phyloP scores from a whole-genome alignment of 2,797 vertebrate genomes.

The Echeneis naucrates region DNA sequence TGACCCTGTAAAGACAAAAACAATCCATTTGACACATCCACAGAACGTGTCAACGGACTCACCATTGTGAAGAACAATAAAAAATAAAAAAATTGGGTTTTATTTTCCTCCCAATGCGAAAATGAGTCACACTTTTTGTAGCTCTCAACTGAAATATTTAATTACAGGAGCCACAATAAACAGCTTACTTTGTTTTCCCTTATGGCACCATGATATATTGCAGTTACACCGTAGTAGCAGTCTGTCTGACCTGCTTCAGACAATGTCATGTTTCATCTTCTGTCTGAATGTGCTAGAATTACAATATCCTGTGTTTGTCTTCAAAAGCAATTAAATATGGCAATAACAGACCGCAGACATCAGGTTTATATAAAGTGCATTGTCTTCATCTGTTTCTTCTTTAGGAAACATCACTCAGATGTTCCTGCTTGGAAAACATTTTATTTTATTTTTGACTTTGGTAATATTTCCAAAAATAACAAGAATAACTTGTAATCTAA shows the following conservation, averaged over 20 bases:
- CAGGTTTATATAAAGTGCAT: slow-evolving; percentile 14
- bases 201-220: not conserved
- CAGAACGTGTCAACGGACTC: not conserved
- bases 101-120: not conserved
- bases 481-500: not conserved
- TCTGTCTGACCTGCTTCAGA: slow-evolving; percentile 26
- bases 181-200: not conserved
- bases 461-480: slow-evolving; percentile 1
- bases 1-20: not conserved
- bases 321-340: slow-evolving; percentile 27
- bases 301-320: slow-evolving; percentile 4
- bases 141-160: not conserved
- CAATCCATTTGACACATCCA: not conserved
- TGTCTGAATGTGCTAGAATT: slow-evolving; percentile 16
- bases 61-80: too few species aligned
- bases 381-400: not conserved
- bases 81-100: not conserved
- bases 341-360: slow-evolving; percentile 29
- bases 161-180: slow-evolving; percentile 5
- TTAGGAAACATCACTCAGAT: not conserved
- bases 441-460: not conserved
- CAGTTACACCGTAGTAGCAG: not conserved
- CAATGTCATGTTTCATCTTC: slow-evolving; percentile 16
- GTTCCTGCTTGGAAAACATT: not conserved
- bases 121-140: not conserved